Percentiles rank a stretch among this genome's conserved stretches.
phyloP scores from a whole-genome alignment of 2,797 vertebrate genomes.

The Etheostoma nigrum region DNA sequence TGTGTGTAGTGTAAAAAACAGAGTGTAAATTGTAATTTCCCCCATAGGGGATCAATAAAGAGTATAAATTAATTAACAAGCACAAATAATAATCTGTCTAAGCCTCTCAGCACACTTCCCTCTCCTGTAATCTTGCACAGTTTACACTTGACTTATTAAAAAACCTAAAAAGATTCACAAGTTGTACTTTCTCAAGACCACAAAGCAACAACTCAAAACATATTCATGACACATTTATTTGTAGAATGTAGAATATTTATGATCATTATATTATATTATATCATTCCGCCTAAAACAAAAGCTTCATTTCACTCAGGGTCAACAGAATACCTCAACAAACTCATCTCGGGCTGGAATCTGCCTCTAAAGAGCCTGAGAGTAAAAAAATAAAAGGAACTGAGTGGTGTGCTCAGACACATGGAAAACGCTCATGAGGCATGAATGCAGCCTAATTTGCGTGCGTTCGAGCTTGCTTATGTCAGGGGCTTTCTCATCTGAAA shows the following conservation, averaged over 20 bases:
- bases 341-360: constrained; percentile 10
- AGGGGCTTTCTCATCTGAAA: constrained; percentile 59
- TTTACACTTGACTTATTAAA: constrained; percentile 15
- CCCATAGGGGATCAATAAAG: too few relatives aligned
- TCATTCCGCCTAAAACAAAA: constrained; percentile 20
- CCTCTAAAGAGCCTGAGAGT: constrained; percentile 14
- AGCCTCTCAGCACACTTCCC: constrained; percentile 21
- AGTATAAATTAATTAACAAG: constrained; percentile 4
- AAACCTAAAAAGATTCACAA: constrained; percentile 21
- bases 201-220: constrained; percentile 27
- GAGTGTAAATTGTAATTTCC: too few relatives aligned
- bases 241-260: neutral
- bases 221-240: constrained; percentile 10
- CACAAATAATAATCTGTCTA: constrained; percentile 12
- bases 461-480: constrained; percentile 19
- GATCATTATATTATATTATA: constrained; percentile 9
- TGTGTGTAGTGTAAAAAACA: too few relatives aligned
- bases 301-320: constrained; percentile 20
- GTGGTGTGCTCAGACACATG: constrained; percentile 33
- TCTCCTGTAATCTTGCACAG: constrained; percentile 12
- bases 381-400: constrained; percentile 3
- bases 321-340: constrained; percentile 18
- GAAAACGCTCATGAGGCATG: constrained; percentile 42
- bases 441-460: constrained; percentile 27
- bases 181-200: constrained; percentile 36